Evolutionary conservation across 2,113 vertebrate species (phyloP), one percentile per base, ranked within the genome.

Genomic region (Zosterops hypoxanthus): DNA sequence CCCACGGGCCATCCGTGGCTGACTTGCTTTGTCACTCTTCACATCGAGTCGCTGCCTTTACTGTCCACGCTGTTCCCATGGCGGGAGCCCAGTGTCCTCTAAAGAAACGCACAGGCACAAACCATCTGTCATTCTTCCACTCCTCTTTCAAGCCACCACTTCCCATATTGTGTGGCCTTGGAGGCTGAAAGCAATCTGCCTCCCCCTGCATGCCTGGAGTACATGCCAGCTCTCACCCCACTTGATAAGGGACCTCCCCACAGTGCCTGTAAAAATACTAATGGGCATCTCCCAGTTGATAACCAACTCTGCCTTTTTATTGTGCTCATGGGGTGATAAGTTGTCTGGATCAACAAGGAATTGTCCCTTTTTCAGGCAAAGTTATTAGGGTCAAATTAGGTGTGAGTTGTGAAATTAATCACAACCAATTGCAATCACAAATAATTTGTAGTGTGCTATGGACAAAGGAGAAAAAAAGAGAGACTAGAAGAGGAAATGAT

Each of bases 11-110:
- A 12, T 93, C 96, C 73, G 60, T 97, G 95, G 94, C 95, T 98
- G 95, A 92, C 88, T 97, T 96, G 95, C 93, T 97, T 91, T 97
- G 96, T 97, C 97, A 95, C 95, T 97, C 96, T 76, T 97, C 97
- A 96, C 96, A 15, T 97, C 71, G 60, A 90, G 95, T 82, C 46
- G 3, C 91, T 92, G 90, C 95, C 77, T 96, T 97, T 92, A 93
- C 95, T 89, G 95, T 96, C 95, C 95, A 93, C 19, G 29, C 95
- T 72, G 91, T 98, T 97, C 97, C 97, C 96, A 97, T 82, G 96
- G 96, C 64, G 72, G 82, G 85, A 90, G 69, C 82, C 86, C 26
- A 5, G 81, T 89, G 90, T 97, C 95, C 95, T 95, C 90, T 70
- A 50, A 87, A 92, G 92, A 97, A 97, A 95, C 33, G 69, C 92